Evolutionary conservation across 1,140 invertebrate species (phyloP).

Genomic region (Tetragonula clypearis): DNA sequence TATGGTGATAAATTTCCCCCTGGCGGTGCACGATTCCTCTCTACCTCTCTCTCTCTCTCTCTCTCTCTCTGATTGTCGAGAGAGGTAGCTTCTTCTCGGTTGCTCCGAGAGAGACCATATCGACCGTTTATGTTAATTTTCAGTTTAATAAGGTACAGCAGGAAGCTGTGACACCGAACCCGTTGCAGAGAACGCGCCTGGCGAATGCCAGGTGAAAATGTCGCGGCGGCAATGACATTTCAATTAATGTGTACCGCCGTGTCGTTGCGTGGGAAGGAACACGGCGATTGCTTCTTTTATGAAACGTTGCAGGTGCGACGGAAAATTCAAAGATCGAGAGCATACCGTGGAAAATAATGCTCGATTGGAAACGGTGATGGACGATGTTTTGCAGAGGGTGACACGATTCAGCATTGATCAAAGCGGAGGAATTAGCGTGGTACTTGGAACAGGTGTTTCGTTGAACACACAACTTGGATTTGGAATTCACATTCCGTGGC

Average conservation of each 20-base stretch:
- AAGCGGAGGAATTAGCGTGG: no score
- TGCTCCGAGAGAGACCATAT: slow-evolving; percentile 62
- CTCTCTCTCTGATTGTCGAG: background rate
- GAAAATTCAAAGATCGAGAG: slow-evolving; percentile 7
- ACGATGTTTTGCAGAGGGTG: no score
- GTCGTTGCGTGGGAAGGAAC: slow-evolving; percentile 73
- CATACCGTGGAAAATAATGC: background rate
- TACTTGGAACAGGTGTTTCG: background rate
- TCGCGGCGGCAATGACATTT: slow-evolving; percentile 77
- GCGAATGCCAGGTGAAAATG: slow-evolving; percentile 74
- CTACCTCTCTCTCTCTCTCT: slow-evolving; percentile 18
- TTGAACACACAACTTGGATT: no score
- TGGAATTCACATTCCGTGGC: no score
- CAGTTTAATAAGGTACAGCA: slow-evolving; percentile 79
- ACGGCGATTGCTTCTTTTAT: background rate
- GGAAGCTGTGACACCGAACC: slow-evolving; percentile 73
- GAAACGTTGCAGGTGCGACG: slow-evolving; percentile 42
- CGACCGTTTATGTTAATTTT: slow-evolving; percentile 79
- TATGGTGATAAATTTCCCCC: slow-evolving; percentile 80
- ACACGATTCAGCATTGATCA: no score
- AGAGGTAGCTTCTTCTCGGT: background rate
- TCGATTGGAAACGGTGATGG: background rate
- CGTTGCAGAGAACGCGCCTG: slow-evolving; percentile 25
- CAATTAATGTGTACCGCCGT: slow-evolving; percentile 77
- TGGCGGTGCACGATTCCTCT: slow-evolving; percentile 76